Base-by-base conservation (phyloP, 2,113 vertebrate genomes). In the Zonotrichia leucophrys region DNA sequence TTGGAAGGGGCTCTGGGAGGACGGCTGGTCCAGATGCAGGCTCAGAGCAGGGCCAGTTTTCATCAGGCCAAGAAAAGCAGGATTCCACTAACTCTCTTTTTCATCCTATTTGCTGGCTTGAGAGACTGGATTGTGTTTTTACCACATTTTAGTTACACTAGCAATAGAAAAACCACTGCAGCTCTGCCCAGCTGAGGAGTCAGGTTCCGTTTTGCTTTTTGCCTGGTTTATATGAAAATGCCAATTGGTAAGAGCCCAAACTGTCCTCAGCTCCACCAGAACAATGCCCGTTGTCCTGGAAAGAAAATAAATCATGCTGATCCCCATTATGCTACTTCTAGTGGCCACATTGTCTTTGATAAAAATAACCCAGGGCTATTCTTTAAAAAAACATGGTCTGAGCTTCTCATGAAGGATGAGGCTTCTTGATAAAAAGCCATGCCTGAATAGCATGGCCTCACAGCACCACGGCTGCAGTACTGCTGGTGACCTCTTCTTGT, bases 291-390 rank as follows among this genome's bases (percentile, higher is more conserved):
- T 78, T 93, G 52, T 92, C 81, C 87, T 80, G 59, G 79, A 47
- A 90, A 83, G 80, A 80, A 82, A 75, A 28, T 55, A 90, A 95
- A 81, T 83, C 42, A 44, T 0, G 16, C 27, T 63, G 63, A 90
- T 63, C 42, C 22, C 24, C 3, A 7, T 89, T 69, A 62, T 66
- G 67, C 28, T 85, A 33, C 53, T 77, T 77, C 63, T 80, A 88
- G 52, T 52, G 76, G n/a, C 64, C 64, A 73, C 74, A 59, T 80
- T 85, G 55, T 89, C 70, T 73, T 68, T 77, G 73, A 83, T 53
- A 83, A 96, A 96, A 90, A 84, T 81, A 95, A 77, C 27, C 20
- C 59, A 86, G 49, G 55, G 52, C 47, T 93, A 8, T 80, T 91
- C 46, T 67, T 88, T 67, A 37, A 64, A 53, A 83, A 70, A 60